A percentile compares a stretch with the other conserved stretches of the same genome.
Evolutionary conservation across 2,888 invertebrate species (phyloP).

Genomic region (Synergus laeviventris): DNA sequence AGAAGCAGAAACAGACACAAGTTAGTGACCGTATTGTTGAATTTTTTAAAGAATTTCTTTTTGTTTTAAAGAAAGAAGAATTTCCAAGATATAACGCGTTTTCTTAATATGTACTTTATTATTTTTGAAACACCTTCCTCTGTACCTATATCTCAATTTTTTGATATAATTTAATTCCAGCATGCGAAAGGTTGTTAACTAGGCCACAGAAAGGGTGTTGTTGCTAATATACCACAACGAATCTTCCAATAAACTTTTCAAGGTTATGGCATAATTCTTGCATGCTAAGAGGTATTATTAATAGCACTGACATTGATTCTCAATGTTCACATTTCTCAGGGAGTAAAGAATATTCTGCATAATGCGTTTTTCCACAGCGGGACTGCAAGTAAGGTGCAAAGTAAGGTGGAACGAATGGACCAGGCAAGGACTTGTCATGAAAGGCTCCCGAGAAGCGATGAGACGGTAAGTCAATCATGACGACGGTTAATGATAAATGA

Average conservation of each 20-base stretch:
- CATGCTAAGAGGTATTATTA: background rate
- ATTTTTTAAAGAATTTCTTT: no score
- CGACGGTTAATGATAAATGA: slow-evolving; percentile 5
- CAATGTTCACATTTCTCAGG: background rate
- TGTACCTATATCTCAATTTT: no score
- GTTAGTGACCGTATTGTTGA: slow-evolving; percentile 16
- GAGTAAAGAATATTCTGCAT: background rate
- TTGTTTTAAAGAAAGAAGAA: no score
- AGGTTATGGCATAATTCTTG: background rate
- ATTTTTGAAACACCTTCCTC: no score
- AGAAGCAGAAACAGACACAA: slow-evolving; percentile 17
- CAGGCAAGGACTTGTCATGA: background rate
- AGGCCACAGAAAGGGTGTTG: background rate
- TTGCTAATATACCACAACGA: background rate
- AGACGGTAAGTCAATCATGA: background rate
- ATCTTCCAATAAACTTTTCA: background rate
- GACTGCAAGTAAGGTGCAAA: background rate
- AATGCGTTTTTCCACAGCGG: background rate
- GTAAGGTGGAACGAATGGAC: background rate
- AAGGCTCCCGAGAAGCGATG: background rate
- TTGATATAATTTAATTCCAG: background rate
- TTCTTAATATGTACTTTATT: no score
- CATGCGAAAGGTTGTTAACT: background rate
- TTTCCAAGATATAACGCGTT: no score
- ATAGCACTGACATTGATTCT: background rate